Base-by-base conservation (phyloP, 2,797 vertebrate species). In the Darevskia mixta region DNA sequence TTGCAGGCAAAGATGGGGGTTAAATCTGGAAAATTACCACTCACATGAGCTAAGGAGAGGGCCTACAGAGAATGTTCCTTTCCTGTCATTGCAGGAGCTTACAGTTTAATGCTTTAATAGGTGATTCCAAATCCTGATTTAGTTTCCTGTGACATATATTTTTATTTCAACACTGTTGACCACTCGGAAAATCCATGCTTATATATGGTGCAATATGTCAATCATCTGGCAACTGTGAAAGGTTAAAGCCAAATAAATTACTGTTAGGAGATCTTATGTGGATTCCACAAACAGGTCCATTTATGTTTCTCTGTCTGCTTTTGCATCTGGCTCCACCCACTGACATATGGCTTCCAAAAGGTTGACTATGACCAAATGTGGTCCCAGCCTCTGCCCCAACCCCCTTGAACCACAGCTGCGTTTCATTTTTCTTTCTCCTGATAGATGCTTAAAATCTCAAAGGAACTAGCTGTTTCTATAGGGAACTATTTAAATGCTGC, bases 401-500 rank as follows among this genome's bases (percentile, higher is more conserved):
- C 18, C 49, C 18, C 32, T 61, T 80, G 32, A 18, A 18, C 11
- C n/a, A 9, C 10, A 41, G 23, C 79, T 38, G 11, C 6, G 15
- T 27, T 64, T 32, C 13, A 23, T 64, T 81, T 2, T 58, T 1
- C 25, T 38, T 38, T 66, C 10, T 81, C 20, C 32, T 4, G 7
- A 67, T 35, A n/a, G 27, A 45, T 45, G 69, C 35, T 10, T 82
- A 43, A 23, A 64, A 38, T 55, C 25, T 80, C 32, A 58, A 8
- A 61, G 29, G 25, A 45, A 6, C 5, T 29, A 41, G 25, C 25
- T 82, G 1, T 45, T n/a, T 45, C 81, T 69, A 18, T n/a, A 32
- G 64, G 66, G 64, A 82, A 82, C 67, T 82, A 32, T 29, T 82
- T 82, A 71, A 82, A 67, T 35, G 64, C 64, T 67, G 45, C 64